Evolutionary conservation across 2,888 invertebrate genomes (phyloP), one percentile per base, ranked within the genome.

Genomic region (Bibio marci): DNA sequence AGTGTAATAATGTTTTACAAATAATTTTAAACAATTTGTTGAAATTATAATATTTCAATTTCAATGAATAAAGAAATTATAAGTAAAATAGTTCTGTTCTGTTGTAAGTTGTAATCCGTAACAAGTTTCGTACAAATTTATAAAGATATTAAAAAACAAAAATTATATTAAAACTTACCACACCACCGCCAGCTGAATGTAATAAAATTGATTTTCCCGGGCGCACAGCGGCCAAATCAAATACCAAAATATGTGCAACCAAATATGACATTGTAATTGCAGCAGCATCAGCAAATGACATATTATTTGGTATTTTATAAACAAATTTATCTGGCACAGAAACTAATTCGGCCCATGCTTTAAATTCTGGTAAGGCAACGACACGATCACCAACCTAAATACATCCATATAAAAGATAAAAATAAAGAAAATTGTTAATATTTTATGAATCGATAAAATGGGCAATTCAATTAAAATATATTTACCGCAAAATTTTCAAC

Each of bases 151-250:
- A n/a, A n/a, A n/a, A n/a, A n/a, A n/a, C n/a, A n/a, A n/a, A n/a
- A n/a, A n/a, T n/a, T 30, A 30, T 25, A 19, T 8, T 26, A 11
- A 19, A 44, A 76, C 83, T 77, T 64, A 81, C 87, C 69, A 88
- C 83, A 43, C 85, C 86, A 43, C 88, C 88, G 26, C 85, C 87
- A 49, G 82, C 83, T 26, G 85, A 85, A 58, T 88, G 85, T 12
- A 87, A 70, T 42, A 88, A 68, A 10, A 88, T 67, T 45, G 78
- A 80, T 65, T 86, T 83, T 47, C 83, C 85, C 26, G 77, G 70
- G 12, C 76, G 67, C 35, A 87, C 65, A 49, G 78, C 77, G 40
- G 80, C 83, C 59, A 86, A 68, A 56, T 87, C 86, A 63, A 86
- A 86, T 38, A 90, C 73, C 49, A 88, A 66, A 50, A 86, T 75